phyloP scores from a whole-genome alignment of 2,113 vertebrate genomes.

The Saccopteryx leptura region DNA sequence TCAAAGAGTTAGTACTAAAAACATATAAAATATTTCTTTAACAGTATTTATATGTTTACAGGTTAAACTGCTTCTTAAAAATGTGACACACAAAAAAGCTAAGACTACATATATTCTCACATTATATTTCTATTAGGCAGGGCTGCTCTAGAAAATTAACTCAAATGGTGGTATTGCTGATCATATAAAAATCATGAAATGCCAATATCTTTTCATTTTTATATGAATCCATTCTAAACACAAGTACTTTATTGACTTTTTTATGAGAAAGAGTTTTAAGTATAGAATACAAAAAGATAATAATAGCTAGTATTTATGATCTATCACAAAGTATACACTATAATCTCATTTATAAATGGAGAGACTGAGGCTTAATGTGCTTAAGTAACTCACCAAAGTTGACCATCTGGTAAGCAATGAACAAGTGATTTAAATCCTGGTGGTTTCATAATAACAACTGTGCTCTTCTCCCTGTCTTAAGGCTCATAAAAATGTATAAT shows the following conservation, averaged over 20 bases:
- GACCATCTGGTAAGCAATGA: not conserved
- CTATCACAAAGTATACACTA: not conserved
- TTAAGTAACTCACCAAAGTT: not conserved
- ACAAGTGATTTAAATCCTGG: not conserved
- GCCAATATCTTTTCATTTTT: not conserved
- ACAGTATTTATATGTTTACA: not conserved
- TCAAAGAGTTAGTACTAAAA: not conserved
- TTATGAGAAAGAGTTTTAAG: not conserved
- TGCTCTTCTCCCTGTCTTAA: not conserved
- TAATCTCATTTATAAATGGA: not conserved
- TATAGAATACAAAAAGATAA: not conserved
- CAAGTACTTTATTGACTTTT: not conserved
- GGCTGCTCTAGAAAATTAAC: not conserved
- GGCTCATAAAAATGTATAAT: not conserved
- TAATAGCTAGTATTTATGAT: not conserved
- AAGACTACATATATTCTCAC: not conserved
- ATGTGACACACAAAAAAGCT: not conserved
- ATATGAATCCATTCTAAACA: not conserved
- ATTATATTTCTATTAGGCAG: not conserved
- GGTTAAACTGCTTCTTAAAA: not conserved
- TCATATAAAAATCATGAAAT: not conserved
- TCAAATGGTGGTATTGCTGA: not conserved
- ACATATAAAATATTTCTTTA: not conserved
- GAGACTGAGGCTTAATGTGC: not conserved
- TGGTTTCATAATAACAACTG: not conserved